These are phyloP conservation scores for Drosophila sp. DNA, from an alignment of 1,140 invertebrate species.

Conservation along the genomic window DNA sequence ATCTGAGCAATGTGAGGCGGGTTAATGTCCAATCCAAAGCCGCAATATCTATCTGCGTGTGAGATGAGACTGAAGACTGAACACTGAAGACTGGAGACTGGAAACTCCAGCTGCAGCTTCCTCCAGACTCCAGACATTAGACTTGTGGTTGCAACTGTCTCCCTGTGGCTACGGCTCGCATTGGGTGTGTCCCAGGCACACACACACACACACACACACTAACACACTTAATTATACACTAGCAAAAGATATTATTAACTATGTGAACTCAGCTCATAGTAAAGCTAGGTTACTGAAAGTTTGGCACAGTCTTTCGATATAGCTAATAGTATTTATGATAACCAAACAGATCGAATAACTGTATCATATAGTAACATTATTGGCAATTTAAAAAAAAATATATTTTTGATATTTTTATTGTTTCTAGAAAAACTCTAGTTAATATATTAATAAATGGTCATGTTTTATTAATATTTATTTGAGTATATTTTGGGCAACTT, in stretches of 20 bases:
- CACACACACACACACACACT: background rate
- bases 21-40: slow-evolving; percentile 55
- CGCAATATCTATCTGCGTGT: slow-evolving; percentile 56
- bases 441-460: too few species aligned
- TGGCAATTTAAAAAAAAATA: too few species aligned
- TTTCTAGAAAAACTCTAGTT: too few species aligned
- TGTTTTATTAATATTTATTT: too few species aligned
- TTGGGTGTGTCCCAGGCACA: slow-evolving; percentile 29
- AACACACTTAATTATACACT: slow-evolving; percentile 5
- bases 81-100: background rate
- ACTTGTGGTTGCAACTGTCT: slow-evolving; percentile 22
- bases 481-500: too few species aligned
- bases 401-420: too few species aligned
- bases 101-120: background rate
- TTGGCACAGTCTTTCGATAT: too few species aligned
- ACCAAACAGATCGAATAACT: too few species aligned
- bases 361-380: too few species aligned
- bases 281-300: too few species aligned
- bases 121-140: background rate
- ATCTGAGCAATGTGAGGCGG: slow-evolving; percentile 68
- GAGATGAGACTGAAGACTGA: slow-evolving; percentile 45
- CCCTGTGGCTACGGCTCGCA: background rate
- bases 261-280: background rate
- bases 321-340: too few species aligned
- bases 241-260: background rate